phyloP scores from a whole-genome alignment of 2,888 invertebrate genomes.

The Melitaea athalia region DNA sequence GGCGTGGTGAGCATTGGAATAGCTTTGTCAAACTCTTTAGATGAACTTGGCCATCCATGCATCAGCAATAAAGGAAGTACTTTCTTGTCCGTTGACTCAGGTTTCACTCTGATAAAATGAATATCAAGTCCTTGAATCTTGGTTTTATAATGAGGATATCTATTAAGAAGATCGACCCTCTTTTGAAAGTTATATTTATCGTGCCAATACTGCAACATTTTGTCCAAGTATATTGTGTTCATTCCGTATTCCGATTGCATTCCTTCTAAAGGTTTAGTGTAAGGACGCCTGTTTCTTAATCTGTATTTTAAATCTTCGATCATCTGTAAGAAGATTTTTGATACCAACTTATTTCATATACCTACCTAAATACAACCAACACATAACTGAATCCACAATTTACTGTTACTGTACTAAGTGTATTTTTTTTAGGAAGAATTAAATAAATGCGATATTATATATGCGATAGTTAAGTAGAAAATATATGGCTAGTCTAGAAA shows the following conservation, averaged over 20 bases:
- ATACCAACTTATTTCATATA: neutral
- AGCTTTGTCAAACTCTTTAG: conserved; percentile 89
- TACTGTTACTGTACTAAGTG: no score
- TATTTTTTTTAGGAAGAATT: no score
- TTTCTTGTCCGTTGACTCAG: conserved; percentile 53
- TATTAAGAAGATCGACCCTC: conserved; percentile 86
- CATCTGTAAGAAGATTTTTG: conserved; percentile 53
- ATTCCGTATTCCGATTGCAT: conserved; percentile 92
- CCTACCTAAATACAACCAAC: no score
- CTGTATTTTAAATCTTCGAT: conserved; percentile 82
- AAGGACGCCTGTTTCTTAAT: conserved; percentile 73
- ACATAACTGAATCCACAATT: no score
- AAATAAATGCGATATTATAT: no score
- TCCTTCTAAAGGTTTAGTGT: conserved; percentile 84
- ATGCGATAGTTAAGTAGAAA: no score
- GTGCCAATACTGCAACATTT: conserved; percentile 89
- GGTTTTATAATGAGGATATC: conserved; percentile 88
- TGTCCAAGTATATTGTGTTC: conserved; percentile 85
- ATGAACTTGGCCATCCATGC: conserved; percentile 95
- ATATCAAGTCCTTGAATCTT: conserved; percentile 87
- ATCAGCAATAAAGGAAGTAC: conserved; percentile 86
- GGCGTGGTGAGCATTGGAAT: conserved; percentile 85
- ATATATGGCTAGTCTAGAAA: no score
- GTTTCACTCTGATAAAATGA: conserved; percentile 88
- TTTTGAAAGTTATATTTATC: conserved; percentile 85